phyloP scores from a whole-genome alignment of 1,140 invertebrate genomes.

The Saccostrea echinata region DNA sequence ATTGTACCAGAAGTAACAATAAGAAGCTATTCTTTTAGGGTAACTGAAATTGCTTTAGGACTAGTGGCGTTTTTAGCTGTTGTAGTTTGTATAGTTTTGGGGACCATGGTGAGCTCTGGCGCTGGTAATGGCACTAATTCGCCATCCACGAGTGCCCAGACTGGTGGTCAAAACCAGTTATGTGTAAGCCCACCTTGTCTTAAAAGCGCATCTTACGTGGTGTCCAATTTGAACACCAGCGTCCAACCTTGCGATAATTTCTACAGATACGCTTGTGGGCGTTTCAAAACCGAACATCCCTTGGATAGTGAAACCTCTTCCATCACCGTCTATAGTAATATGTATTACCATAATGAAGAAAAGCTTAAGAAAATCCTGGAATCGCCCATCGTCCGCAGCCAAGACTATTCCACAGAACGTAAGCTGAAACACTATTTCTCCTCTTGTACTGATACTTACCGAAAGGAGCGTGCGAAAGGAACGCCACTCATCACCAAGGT shows the following conservation, averaged over 20 bases:
- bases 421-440: constrained; percentile 75
- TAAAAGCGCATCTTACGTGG: constrained; percentile 64
- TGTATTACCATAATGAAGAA: constrained; percentile 69
- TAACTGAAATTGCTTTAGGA: constrained; percentile 64
- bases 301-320: constrained; percentile 61
- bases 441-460: constrained; percentile 74
- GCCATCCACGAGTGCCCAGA: constrained; percentile 29
- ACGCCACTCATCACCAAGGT: constrained; percentile 70
- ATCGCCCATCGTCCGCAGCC: constrained; percentile 53
- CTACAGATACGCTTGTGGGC: constrained; percentile 82
- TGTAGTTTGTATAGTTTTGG: constrained; percentile 63
- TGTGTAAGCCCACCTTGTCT: constrained; percentile 68
- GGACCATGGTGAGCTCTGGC: constrained; percentile 62
- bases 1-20: constrained; percentile 65
- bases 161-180: constrained; percentile 23
- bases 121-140: not conserved
- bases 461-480: constrained; percentile 62
- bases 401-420: constrained; percentile 68
- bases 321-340: constrained; percentile 61
- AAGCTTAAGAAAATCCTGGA: constrained; percentile 67
- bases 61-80: constrained; percentile 56
- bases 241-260: constrained; percentile 83
- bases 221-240: constrained; percentile 78
- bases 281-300: constrained; percentile 62
- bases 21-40: constrained; percentile 59